Percentiles rank a stretch among this genome's conserved stretches.
Evolutionary conservation across 2,113 vertebrate species (phyloP).

Genomic region (Phaetusa simplex): DNA sequence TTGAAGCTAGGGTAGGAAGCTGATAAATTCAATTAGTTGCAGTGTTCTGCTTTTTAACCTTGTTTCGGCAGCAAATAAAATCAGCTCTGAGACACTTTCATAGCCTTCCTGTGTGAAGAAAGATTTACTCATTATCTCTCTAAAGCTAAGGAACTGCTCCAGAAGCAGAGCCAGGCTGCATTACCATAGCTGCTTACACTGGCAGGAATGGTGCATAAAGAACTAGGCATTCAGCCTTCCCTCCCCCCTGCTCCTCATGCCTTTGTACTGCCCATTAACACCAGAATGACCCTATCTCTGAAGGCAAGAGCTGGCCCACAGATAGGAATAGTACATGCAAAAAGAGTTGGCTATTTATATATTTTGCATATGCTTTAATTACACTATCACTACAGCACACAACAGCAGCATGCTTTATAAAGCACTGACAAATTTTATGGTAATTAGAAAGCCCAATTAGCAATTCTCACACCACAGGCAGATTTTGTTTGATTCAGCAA

Average conservation of each 20-base stretch:
- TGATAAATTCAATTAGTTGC: not conserved
- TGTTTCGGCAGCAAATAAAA: not conserved
- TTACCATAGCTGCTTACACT: not conserved
- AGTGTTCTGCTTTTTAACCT: not conserved
- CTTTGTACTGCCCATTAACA: not conserved
- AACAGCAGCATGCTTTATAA: not conserved
- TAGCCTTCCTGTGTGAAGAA: not conserved
- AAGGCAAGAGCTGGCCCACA: not conserved
- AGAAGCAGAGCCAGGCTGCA: not conserved
- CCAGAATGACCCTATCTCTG: not conserved
- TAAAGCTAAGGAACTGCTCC: not conserved
- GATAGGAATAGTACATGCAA: not conserved
- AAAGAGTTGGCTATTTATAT: not conserved
- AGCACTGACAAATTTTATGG: not conserved
- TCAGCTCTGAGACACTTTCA: not conserved
- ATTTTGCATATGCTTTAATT: not conserved
- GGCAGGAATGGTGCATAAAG: not conserved
- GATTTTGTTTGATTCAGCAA: not conserved
- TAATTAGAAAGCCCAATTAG: slow-evolving; percentile 26
- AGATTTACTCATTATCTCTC: not conserved
- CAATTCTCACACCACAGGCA: not conserved
- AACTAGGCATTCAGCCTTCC: not conserved
- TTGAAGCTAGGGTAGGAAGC: not conserved
- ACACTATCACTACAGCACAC: not conserved
- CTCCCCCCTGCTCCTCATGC: not conserved